Conservation (phyloP, 2,888 invertebrate genomes). For the Cryptophagus acutangulus region DNA sequence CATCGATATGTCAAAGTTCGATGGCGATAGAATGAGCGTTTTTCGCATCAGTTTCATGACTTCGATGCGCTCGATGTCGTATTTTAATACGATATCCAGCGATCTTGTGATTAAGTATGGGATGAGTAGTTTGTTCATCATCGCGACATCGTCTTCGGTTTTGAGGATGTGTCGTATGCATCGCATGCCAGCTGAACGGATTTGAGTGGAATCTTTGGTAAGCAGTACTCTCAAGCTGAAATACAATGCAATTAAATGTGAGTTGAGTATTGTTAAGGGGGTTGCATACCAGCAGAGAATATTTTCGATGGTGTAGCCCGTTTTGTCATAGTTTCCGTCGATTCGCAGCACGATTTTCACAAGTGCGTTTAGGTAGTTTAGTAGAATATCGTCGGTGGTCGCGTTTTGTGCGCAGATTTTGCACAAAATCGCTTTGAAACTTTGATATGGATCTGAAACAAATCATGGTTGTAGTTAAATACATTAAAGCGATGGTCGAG, state of each 20-base stretch:
- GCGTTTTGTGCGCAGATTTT: conserved; percentile 57
- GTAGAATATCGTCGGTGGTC: conserved; percentile 70
- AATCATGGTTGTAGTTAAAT: too few relatives aligned
- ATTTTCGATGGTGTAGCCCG: conserved; percentile 74
- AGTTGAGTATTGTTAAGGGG: conserved; percentile 6
- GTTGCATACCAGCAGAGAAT: conserved; percentile 68
- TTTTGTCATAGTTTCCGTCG: conserved; percentile 54
- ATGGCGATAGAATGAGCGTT: conserved; percentile 61
- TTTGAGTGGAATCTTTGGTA: conserved; percentile 81
- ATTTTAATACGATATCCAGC: conserved; percentile 82
- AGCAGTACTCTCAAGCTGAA: conserved; percentile 78
- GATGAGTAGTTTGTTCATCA: conserved; percentile 75
- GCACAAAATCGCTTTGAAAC: conserved; percentile 60
- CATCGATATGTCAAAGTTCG: conserved; percentile 67
- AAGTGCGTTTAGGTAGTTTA: conserved; percentile 84
- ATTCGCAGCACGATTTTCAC: conserved; percentile 70
- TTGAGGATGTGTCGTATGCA: conserved; percentile 79
- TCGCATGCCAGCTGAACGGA: conserved; percentile 83
- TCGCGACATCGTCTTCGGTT: conserved; percentile 71
- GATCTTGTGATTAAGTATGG: conserved; percentile 84
- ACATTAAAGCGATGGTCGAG: conserved; percentile 2
- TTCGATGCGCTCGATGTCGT: conserved; percentile 89
- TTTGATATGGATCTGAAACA: conserved; percentile 53
- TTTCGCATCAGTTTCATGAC: conserved; percentile 79
- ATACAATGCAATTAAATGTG: conserved; percentile 22